Evolutionary conservation across 1,140 invertebrate species (phyloP).

Genomic region (Condylostylus longicornis): DNA sequence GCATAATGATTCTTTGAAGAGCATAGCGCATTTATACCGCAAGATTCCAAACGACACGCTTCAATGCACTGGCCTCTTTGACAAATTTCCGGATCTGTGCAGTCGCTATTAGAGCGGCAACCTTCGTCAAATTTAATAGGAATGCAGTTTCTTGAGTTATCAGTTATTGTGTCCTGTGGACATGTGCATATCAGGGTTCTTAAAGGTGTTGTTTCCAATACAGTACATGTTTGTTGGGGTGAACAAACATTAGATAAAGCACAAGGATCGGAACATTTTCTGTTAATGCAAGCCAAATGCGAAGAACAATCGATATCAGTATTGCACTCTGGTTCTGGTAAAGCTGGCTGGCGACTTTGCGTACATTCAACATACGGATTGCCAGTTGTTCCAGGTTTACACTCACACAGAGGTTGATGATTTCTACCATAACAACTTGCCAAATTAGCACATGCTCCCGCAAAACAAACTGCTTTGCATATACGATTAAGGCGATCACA

Average conservation of each 20-base stretch:
- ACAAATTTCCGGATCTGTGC: conserved; percentile 54
- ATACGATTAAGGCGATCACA: conserved; percentile 72
- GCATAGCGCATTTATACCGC: conserved; percentile 74
- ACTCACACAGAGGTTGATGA: conserved; percentile 65
- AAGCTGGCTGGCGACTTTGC: conserved; percentile 24
- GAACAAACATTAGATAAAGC: conserved; percentile 49
- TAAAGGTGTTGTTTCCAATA: conserved; percentile 60
- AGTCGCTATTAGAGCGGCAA: conserved; percentile 52
- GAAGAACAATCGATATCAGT: conserved; percentile 60
- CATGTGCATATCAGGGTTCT: conserved; percentile 69
- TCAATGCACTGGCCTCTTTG: conserved; percentile 57
- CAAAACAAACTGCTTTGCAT: conserved; percentile 66
- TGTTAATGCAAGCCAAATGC: conserved; percentile 58
- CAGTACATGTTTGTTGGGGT: conserved; percentile 57
- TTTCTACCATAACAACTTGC: conserved; percentile 56
- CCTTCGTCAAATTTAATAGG: conserved; percentile 35
- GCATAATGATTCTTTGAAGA: conserved; percentile 55
- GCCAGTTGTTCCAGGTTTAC: conserved; percentile 54
- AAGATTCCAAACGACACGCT: conserved; percentile 58
- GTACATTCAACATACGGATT: conserved; percentile 65
- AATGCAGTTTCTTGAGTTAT: conserved; percentile 45
- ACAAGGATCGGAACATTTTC: conserved; percentile 62
- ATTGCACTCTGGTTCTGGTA: conserved; percentile 45
- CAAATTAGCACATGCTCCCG: conserved; percentile 55
- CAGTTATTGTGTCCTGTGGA: conserved; percentile 51